phyloP scores from a whole-genome alignment of 2,888 invertebrate species.

The Sinhomidia bicolor region DNA sequence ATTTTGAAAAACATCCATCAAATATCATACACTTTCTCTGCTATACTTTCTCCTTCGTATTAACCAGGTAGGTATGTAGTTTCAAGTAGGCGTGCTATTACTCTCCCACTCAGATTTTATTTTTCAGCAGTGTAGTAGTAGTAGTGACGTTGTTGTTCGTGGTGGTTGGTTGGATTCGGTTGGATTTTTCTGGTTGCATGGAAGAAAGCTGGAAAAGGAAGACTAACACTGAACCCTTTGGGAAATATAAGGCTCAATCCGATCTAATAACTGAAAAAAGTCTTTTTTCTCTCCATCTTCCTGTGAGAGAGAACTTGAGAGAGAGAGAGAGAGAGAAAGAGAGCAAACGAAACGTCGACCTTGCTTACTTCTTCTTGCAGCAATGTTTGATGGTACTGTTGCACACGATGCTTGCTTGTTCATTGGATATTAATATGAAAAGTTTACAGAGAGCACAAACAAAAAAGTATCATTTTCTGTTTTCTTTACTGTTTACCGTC shows the following conservation, averaged over 20 bases:
- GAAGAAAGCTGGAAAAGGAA: constrained; percentile 29
- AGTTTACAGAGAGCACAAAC: neutral
- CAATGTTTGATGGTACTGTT: neutral
- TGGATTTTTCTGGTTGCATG: no score
- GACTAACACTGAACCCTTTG: constrained; percentile 46
- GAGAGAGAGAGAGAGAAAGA: neutral
- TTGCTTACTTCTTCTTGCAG: constrained; percentile 11
- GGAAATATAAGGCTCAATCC: constrained; percentile 57
- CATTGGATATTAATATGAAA: neutral
- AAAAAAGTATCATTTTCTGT: constrained; percentile 22
- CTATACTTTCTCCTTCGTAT: no score
- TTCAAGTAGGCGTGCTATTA: neutral
- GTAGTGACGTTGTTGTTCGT: no score
- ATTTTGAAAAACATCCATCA: constrained; percentile 41
- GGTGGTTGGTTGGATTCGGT: no score
- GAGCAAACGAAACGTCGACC: constrained; percentile 36
- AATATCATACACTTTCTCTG: constrained; percentile 1
- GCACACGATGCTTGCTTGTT: neutral
- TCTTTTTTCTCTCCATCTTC: constrained; percentile 29
- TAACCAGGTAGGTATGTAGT: no score
- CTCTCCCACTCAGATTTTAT: neutral
- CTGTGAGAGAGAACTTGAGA: neutral
- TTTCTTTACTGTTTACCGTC: constrained; percentile 40
- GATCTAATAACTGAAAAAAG: constrained; percentile 66
- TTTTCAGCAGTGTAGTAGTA: neutral